Conservation (phyloP, 2,113 vertebrate species). For the Tiliqua scincoides region DNA sequence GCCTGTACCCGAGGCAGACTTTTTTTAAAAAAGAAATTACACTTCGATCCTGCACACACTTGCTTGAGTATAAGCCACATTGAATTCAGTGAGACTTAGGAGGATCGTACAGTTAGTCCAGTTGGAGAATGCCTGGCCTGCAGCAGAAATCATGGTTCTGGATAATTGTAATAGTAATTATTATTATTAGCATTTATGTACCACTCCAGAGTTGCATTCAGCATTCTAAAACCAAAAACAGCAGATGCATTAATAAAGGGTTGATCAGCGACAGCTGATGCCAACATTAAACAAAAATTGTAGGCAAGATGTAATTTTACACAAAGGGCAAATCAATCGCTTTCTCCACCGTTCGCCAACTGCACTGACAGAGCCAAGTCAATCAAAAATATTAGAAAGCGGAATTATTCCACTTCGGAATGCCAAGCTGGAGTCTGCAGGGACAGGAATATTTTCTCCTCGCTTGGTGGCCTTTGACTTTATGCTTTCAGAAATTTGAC, state of each 20-base stretch:
- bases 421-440: rapidly evolving
- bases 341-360: background rate
- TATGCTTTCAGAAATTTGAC: background rate
- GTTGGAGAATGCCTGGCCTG: background rate
- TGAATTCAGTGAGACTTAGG: too few relatives aligned
- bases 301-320: background rate
- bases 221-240: background rate
- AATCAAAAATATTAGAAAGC: constrained; percentile 9
- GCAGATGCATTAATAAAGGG: background rate
- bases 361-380: background rate
- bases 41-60: too few relatives aligned
- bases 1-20: too few relatives aligned
- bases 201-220: background rate
- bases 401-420: background rate
- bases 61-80: too few relatives aligned
- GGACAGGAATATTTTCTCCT: too few relatives aligned
- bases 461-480: background rate
- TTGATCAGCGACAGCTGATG: background rate
- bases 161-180: background rate
- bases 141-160: background rate
- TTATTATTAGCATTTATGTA: background rate
- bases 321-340: background rate
- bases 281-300: background rate
- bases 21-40: too few relatives aligned
- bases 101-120: background rate